These are phyloP conservation scores for Xiphophorus couchianus DNA, from an alignment of 2,113 vertebrate species.

Conservation along the genomic window DNA sequence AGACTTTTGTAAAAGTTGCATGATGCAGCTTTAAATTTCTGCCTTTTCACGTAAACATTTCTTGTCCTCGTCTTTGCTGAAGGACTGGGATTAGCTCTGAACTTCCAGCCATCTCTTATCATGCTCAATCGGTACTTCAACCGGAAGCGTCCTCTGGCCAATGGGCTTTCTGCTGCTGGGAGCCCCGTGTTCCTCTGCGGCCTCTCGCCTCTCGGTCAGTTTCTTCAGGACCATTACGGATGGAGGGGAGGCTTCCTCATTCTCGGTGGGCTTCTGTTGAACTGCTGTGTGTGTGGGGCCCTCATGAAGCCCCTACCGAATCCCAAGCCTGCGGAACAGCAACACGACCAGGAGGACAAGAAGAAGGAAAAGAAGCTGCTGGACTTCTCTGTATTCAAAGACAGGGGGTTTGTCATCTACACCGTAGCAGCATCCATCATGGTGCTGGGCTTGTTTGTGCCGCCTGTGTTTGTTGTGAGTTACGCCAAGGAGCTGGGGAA, in stretches of 20 bases:
- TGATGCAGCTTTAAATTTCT: neutral
- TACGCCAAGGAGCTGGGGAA: slow-evolving; percentile 91
- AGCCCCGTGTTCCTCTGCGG: slow-evolving; percentile 92
- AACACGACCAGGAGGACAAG: slow-evolving; percentile 2
- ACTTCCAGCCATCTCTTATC: slow-evolving; percentile 96
- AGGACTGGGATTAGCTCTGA: slow-evolving; percentile 94
- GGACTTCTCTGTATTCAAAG: slow-evolving; percentile 90
- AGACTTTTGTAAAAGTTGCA: too few species aligned
- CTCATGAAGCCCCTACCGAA: slow-evolving; percentile 88
- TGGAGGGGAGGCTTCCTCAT: slow-evolving; percentile 97
- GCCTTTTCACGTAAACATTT: neutral
- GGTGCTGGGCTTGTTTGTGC: slow-evolving; percentile 96
- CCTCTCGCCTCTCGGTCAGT: slow-evolving; percentile 91
- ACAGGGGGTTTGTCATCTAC: slow-evolving; percentile 90
- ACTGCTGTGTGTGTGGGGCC: slow-evolving; percentile 93
- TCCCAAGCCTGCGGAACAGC: slow-evolving; percentile 49
- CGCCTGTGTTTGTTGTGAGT: slow-evolving; percentile 93
- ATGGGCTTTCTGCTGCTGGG: slow-evolving; percentile 91
- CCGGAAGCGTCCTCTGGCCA: slow-evolving; percentile 90
- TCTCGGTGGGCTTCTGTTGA: slow-evolving; percentile 90
- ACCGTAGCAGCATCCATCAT: slow-evolving; percentile 90
- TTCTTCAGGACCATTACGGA: slow-evolving; percentile 87
- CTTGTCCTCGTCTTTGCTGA: slow-evolving; percentile 5
- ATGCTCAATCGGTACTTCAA: slow-evolving; percentile 97
- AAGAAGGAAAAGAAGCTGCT: slow-evolving; percentile 79